Conservation (phyloP, 2,888 invertebrate species). For the Celastrina argiolus region DNA sequence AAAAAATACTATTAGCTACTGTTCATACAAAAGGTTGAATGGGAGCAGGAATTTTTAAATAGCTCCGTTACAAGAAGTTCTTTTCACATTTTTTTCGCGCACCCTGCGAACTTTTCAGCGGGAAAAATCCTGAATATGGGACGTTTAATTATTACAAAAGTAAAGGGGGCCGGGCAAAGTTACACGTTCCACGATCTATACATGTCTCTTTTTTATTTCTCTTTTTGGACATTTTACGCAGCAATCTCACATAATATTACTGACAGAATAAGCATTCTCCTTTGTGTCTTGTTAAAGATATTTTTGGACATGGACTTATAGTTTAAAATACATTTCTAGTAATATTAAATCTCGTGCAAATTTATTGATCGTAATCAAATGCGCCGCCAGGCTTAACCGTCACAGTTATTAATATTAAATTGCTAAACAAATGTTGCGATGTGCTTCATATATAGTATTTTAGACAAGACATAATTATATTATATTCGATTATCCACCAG, state of each 20-base stretch:
- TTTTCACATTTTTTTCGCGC: slow-evolving; percentile 8
- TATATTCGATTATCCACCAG: neutral
- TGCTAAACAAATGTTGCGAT: neutral
- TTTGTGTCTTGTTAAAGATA: neutral
- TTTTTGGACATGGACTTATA: neutral
- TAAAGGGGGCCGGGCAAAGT: neutral
- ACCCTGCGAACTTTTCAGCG: neutral
- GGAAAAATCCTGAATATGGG: slow-evolving; percentile 1
- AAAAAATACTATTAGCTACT: slow-evolving; percentile 28
- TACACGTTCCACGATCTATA: neutral
- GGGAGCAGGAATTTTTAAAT: slow-evolving; percentile 9
- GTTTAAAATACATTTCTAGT: too few species aligned
- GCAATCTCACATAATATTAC: too few species aligned
- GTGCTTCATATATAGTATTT: too few species aligned
- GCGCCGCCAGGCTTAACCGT: neutral
- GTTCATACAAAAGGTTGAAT: slow-evolving; percentile 26
- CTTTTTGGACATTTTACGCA: neutral
- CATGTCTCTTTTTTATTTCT: neutral
- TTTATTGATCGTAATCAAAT: neutral
- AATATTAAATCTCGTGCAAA: neutral
- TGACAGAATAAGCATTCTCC: neutral
- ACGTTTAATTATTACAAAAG: slow-evolving; percentile 17
- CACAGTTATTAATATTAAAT: neutral
- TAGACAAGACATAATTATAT: too few species aligned
- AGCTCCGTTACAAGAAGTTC: slow-evolving; percentile 20